These are phyloP conservation scores for Acromyrmex echinatior DNA, from an alignment of 1,140 invertebrate species.

Conservation along the genomic window DNA sequence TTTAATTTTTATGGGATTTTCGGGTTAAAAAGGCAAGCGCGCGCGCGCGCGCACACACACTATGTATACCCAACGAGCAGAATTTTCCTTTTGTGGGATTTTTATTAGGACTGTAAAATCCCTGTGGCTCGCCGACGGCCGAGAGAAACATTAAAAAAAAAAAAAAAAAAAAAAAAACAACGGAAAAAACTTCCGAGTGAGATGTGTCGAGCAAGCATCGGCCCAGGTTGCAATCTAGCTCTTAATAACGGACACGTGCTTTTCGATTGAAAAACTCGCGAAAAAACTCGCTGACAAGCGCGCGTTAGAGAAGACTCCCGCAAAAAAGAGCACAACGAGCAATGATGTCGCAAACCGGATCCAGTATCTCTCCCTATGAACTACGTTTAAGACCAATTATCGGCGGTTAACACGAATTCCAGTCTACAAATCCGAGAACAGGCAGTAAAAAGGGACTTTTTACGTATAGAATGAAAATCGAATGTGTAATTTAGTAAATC, in stretches of 20 bases:
- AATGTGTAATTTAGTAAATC: background rate
- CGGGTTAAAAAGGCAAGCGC: conserved; percentile 71
- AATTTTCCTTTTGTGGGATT: conserved; percentile 63
- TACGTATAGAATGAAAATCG: background rate
- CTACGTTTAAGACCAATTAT: conserved; percentile 38
- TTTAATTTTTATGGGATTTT: conserved; percentile 79
- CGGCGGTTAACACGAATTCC: background rate
- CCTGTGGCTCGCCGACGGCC: conserved; percentile 41
- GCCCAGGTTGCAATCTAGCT: conserved; percentile 23
- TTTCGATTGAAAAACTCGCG: conserved; percentile 56
- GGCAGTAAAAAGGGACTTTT: background rate
- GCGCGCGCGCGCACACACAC: background rate
- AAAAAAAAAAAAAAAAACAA: conserved; percentile 7
- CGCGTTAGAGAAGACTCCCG: conserved; percentile 17
- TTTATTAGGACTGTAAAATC: conserved; percentile 77
- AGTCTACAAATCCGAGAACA: background rate
- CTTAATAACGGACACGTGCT: conserved; percentile 63
- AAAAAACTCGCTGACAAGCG: conserved; percentile 53
- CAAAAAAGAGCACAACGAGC: conserved; percentile 58
- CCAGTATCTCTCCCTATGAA: background rate
- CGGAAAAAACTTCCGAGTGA: conserved; percentile 28
- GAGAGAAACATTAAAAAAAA: background rate
- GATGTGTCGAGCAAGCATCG: conserved; percentile 12
- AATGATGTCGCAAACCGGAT: conserved; percentile 25
- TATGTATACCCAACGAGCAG: background rate